These are phyloP conservation scores for Caiman crocodilus DNA, from an alignment of 2,797 vertebrate species.

Conservation along the genomic window DNA sequence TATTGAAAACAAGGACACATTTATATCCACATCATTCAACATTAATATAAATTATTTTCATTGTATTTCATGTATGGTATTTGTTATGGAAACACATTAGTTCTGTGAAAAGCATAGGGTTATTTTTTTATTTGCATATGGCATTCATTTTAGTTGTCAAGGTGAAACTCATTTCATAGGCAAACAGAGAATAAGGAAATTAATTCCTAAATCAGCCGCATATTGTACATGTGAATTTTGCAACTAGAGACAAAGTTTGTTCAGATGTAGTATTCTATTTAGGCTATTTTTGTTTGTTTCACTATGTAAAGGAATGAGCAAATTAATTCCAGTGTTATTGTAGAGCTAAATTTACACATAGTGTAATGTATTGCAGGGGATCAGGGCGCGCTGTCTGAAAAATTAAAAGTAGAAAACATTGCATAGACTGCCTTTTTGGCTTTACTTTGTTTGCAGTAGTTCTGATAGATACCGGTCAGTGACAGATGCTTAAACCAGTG, in stretches of 20 bases:
- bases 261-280: slow-evolving; percentile 61
- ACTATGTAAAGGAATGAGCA: slow-evolving; percentile 64
- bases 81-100: slow-evolving; percentile 76
- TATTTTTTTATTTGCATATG: slow-evolving; percentile 69
- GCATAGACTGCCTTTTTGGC: slow-evolving; percentile 52
- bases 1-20: slow-evolving; percentile 43
- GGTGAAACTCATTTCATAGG: slow-evolving; percentile 54
- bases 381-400: slow-evolving; percentile 33
- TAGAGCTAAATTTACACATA: slow-evolving; percentile 67
- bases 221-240: slow-evolving; percentile 69
- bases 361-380: not conserved
- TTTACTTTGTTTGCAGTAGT: slow-evolving; percentile 37
- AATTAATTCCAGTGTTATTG: slow-evolving; percentile 57
- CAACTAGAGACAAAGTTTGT: slow-evolving; percentile 64
- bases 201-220: slow-evolving; percentile 55
- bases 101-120: slow-evolving; percentile 70
- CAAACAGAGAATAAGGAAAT: slow-evolving; percentile 43
- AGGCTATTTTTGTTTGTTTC: slow-evolving; percentile 59
- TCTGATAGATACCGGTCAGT: slow-evolving; percentile 14
- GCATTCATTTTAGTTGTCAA: slow-evolving; percentile 44
- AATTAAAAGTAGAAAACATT: slow-evolving; percentile 66
- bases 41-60: slow-evolving; percentile 78
- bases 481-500: not conserved
- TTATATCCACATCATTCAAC: slow-evolving; percentile 73
- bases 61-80: slow-evolving; percentile 73